Conservation (phyloP, 2,888 invertebrate species). For the Nowickia ferox region DNA sequence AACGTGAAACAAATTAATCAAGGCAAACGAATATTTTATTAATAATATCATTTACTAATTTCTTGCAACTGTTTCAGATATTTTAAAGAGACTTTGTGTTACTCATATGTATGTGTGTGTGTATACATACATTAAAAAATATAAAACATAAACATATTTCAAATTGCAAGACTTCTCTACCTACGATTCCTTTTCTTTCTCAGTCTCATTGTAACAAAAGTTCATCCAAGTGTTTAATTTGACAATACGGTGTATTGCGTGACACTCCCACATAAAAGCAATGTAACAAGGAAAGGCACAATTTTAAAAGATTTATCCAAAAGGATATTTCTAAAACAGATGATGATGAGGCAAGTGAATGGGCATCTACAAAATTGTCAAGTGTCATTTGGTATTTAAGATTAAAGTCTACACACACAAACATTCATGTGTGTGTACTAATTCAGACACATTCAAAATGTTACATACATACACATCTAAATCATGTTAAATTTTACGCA, state of each 20-base stretch:
- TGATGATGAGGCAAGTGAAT: conserved; percentile 16
- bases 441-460: neutral
- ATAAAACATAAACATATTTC: neutral
- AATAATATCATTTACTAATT: neutral
- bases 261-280: neutral
- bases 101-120: conserved; percentile 1
- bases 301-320: conserved; percentile 52
- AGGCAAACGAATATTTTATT: neutral
- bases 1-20: too few species aligned
- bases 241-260: conserved; percentile 54
- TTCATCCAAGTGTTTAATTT: conserved; percentile 62
- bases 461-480: neutral
- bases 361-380: conserved; percentile 59
- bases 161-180: neutral
- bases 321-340: conserved; percentile 57
- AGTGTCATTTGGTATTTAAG: conserved; percentile 49
- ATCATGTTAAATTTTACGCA: conserved; percentile 42
- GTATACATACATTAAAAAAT: conserved; percentile 7
- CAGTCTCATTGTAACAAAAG: conserved; percentile 8
- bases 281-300: conserved; percentile 40
- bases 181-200: neutral
- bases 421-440: neutral
- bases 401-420: conserved; percentile 9
- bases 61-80: neutral
- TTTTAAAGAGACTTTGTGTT: neutral